Base-by-base conservation (phyloP, 2,113 vertebrate genomes). In the Physeter macrocephalus region DNA sequence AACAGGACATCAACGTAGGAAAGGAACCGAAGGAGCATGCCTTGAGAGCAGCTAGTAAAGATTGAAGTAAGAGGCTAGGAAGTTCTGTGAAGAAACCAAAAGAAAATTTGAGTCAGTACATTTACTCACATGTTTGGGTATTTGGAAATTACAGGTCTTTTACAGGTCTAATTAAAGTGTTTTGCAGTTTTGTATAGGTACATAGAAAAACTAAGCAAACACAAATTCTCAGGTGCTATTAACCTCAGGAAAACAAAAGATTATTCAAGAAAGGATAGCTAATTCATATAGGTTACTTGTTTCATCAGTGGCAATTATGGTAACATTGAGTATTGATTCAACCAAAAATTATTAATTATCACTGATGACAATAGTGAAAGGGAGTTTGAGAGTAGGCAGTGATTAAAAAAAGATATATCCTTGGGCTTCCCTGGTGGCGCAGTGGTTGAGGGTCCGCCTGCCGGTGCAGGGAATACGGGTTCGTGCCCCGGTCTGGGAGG, bases 131-230 rank as follows among this genome's bases (percentile, higher is more conserved):
- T 66, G 34, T 49, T 52, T 3, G n/a, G 59, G n/a, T 62, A 43
- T 92, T 94, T 88, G 66, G 67, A 96, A 88, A 83, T 69, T 69
- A 67, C 21, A 39, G 39, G 36, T 87, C 74, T 90, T 87, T 57
- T 41, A 71, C 5, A 88, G 41, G 62, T 90, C 18, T 90, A 85
- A 90, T 90, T 71, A 57, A 14, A 66, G 81, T 80, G 46, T 74
- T 81, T 66, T 34, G 64, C 27, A 87, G 57, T 72, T 88, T 94
- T 23, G 43, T 62, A 34, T 31, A 87, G 6, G 7, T 62, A 21
- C 11, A 67, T 54, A 39, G 89, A 34, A 52, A 78, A 89, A 77
- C n/a, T 83, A 77, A 54, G 49, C 69, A 64, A 92, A 72, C 82
- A n/a, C 64, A 92, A 77, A 46, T 67, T 13, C 43, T 83, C 18